phyloP scores from a whole-genome alignment of 1,140 invertebrate species.

The Hycleus cichorii region DNA sequence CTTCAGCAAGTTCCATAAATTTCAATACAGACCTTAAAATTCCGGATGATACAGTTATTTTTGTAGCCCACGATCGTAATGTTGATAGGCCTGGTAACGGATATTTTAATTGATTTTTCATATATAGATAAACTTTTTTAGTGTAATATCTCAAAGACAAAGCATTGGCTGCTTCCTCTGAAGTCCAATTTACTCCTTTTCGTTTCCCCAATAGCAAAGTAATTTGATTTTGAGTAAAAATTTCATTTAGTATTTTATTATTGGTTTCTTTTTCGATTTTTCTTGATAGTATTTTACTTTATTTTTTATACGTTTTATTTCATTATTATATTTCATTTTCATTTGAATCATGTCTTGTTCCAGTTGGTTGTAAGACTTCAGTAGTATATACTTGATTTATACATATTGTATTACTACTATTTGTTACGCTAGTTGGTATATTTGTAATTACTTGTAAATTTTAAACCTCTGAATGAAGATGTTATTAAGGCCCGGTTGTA shows the following conservation, averaged over 20 bases:
- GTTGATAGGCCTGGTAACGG: conserved; percentile 18
- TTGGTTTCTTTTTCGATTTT: too few species aligned
- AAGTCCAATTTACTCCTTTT: conserved; percentile 3
- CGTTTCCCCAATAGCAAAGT: neutral
- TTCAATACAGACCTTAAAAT: conserved; percentile 19
- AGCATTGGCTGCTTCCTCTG: conserved; percentile 8
- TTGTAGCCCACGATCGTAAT: conserved; percentile 19
- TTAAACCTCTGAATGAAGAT: too few species aligned
- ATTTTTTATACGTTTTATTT: too few species aligned
- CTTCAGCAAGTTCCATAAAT: conserved; percentile 16
- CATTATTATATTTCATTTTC: too few species aligned
- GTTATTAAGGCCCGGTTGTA: too few species aligned
- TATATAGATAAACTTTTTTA: conserved; percentile 18
- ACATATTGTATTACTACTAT: too few species aligned
- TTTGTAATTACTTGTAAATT: too few species aligned
- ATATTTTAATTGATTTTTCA: conserved; percentile 15
- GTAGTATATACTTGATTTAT: too few species aligned
- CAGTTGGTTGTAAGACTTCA: too few species aligned
- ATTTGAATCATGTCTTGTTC: too few species aligned
- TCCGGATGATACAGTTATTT: conserved; percentile 15
- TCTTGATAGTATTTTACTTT: too few species aligned
- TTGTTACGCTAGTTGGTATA: too few species aligned
- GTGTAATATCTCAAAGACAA: conserved; percentile 20
- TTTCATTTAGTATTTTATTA: neutral
- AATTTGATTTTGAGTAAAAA: conserved; percentile 9